These are phyloP conservation scores for Proteles cristata DNA, from an alignment of 2,113 vertebrate genomes.

Conservation along the genomic window DNA sequence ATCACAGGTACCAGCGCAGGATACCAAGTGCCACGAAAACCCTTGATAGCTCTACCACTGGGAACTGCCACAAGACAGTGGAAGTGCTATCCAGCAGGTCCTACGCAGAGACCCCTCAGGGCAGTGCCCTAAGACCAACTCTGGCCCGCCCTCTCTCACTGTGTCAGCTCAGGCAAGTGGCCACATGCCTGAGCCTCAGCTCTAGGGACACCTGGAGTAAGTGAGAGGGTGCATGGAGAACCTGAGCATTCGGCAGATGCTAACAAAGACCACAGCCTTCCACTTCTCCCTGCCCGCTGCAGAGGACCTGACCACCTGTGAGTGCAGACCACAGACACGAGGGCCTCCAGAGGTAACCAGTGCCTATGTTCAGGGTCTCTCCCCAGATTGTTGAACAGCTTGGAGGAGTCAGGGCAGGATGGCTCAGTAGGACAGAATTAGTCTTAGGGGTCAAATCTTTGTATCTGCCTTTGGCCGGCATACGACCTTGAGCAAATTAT, in stretches of 20 bases:
- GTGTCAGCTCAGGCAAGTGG: not conserved
- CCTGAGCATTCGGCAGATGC: fast-evolving
- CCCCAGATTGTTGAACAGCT: not conserved
- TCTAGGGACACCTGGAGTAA: not conserved
- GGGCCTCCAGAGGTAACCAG: no score
- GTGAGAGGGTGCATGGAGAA: not conserved
- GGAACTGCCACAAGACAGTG: not conserved
- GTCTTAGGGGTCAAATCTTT: not conserved
- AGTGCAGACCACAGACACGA: not conserved
- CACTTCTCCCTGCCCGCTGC: no score
- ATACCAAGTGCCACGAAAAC: not conserved
- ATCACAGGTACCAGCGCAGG: not conserved
- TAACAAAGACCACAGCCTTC: not conserved
- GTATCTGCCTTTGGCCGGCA: not conserved
- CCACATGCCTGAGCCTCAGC: not conserved
- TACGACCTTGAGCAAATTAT: not conserved
- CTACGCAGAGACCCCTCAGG: not conserved
- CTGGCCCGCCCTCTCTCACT: not conserved
- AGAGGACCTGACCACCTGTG: not conserved
- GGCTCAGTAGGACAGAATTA: not conserved
- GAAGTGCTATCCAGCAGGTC: not conserved
- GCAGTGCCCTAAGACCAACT: not conserved
- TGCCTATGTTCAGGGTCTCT: no score
- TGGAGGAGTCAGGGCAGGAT: not conserved
- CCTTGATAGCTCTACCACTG: not conserved